Evolutionary conservation across 2,113 vertebrate genomes (phyloP).

Genomic region (Pardalotus punctatus): DNA sequence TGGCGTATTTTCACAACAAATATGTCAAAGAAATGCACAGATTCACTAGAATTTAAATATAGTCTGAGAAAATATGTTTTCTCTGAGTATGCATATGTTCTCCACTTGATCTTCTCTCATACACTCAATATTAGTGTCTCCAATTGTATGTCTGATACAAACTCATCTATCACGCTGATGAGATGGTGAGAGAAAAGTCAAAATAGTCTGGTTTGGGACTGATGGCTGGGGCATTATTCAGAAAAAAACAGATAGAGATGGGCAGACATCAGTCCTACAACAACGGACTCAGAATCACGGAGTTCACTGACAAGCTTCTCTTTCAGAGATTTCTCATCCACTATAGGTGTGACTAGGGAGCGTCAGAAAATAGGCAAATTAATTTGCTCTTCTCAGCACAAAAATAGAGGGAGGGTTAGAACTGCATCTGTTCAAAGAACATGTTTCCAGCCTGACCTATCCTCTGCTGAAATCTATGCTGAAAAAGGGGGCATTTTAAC

Average conservation of each 20-base stretch:
- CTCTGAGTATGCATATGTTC: neutral
- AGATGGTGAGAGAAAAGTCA: neutral
- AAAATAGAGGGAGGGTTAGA: neutral
- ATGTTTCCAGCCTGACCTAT: neutral
- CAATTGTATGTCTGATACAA: neutral
- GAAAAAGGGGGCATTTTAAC: neutral
- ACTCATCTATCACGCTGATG: neutral
- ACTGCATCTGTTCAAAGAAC: neutral
- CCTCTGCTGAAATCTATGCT: neutral
- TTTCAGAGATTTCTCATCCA: neutral
- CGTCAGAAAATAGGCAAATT: neutral
- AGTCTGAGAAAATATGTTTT: neutral
- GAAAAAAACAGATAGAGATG: neutral
- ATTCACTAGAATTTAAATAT: neutral
- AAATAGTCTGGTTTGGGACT: neutral
- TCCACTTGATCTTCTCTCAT: neutral
- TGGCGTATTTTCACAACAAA: constrained; percentile 45
- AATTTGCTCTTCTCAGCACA: neutral
- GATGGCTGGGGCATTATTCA: neutral
- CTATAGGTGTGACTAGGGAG: neutral
- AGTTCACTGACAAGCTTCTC: neutral
- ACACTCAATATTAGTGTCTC: neutral
- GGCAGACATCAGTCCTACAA: neutral
- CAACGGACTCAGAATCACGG: neutral
- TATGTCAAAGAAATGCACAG: neutral